A percentile compares a stretch with the other conserved stretches of the same genome.
These are phyloP conservation scores for Hymenopus coronatus DNA, from an alignment of 2,888 invertebrate genomes.

Conservation along the genomic window DNA sequence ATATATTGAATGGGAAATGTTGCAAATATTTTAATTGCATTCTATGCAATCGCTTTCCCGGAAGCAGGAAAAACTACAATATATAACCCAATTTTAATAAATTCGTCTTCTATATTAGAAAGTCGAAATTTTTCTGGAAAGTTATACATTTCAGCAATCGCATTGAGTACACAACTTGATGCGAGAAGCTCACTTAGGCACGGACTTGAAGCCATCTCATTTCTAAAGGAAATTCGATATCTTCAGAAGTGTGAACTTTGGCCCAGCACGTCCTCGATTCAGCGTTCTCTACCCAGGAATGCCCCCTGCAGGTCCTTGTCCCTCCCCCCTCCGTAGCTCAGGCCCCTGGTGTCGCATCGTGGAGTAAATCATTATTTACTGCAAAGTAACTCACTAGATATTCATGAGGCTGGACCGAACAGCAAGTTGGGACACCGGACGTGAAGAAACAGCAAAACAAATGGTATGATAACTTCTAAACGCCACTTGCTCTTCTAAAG, in stretches of 20 bases:
- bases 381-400: constrained; percentile 15
- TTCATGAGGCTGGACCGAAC: constrained; percentile 3
- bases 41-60: no score
- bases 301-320: neutral
- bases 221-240: neutral
- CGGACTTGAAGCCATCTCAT: neutral
- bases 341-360: neutral
- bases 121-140: no score
- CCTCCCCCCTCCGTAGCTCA: neutral
- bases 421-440: neutral
- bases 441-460: neutral
- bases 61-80: no score
- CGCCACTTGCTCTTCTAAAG: no score
- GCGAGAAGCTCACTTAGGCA: no score
- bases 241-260: neutral
- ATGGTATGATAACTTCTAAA: no score
- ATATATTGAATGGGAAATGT: no score
- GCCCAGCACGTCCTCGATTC: neutral
- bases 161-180: no score
- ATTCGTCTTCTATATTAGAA: no score
- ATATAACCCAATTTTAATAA: no score
- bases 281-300: neutral
- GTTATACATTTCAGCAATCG: no score
- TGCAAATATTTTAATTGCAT: no score
- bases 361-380: constrained; percentile 14